Percentiles rank a stretch among this genome's conserved stretches.
Evolutionary conservation across 2,797 vertebrate species (phyloP).

Genomic region (Sebastes paucispinis): DNA sequence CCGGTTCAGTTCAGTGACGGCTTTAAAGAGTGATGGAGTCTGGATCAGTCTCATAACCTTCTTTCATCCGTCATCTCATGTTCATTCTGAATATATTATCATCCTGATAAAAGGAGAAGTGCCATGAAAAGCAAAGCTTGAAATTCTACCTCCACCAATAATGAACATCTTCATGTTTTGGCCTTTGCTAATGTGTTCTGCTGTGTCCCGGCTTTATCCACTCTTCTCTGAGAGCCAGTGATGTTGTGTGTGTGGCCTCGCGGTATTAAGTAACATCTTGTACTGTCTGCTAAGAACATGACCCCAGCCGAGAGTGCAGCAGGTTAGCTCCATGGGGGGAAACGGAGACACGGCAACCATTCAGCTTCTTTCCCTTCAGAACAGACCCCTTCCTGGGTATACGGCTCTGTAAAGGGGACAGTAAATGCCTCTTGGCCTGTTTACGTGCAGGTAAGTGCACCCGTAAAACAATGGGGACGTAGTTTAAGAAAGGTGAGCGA

Average conservation of each 20-base stretch:
- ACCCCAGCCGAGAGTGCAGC: conserved; percentile 49
- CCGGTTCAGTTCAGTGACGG: neutral
- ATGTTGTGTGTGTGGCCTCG: conserved; percentile 49
- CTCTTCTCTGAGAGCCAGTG: conserved; percentile 11
- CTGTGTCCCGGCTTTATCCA: conserved; percentile 5
- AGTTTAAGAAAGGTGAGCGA: conserved; percentile 35
- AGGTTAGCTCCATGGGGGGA: conserved; percentile 55
- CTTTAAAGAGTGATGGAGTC: neutral
- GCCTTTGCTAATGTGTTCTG: conserved; percentile 22
- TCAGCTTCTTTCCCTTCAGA: conserved; percentile 40
- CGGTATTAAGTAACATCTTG: conserved; percentile 61
- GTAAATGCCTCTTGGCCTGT: conserved; percentile 54
- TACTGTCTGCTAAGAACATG: conserved; percentile 60
- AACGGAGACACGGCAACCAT: conserved; percentile 50
- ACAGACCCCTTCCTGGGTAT: conserved; percentile 24
- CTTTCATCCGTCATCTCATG: neutral
- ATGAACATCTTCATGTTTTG: conserved; percentile 19
- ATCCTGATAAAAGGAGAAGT: neutral
- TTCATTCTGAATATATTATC: neutral
- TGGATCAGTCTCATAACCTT: neutral
- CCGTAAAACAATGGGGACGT: conserved; percentile 57
- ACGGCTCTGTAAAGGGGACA: conserved; percentile 37
- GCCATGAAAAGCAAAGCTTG: neutral
- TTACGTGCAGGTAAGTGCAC: conserved; percentile 54
- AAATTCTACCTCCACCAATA: conserved; percentile 13